Base-by-base conservation (phyloP, 2,797 vertebrate species). In the Crypturellus tataupa region DNA sequence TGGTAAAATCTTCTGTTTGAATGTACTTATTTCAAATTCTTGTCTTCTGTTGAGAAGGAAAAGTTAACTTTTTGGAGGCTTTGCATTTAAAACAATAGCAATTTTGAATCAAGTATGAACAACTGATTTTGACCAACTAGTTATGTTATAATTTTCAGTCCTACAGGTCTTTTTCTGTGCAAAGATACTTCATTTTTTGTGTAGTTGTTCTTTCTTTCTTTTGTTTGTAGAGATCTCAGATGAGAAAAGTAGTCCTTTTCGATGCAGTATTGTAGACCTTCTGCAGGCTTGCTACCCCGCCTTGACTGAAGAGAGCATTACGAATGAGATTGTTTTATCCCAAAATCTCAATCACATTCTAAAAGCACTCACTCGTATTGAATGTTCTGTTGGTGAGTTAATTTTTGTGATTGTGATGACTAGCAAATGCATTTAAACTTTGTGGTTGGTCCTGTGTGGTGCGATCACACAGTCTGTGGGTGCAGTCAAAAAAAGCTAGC, bases 221-320 rank as follows among this genome's bases (percentile, higher is more conserved):
- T 49, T 12, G 33, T 91, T 67, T 89, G 6, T 31, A 99, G 99
- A 99, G 25, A 60, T 84, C 49, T 87, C 78, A 10, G 98, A 98
- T 71, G 99, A 99, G 40, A 99, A 98, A 92, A 88, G 94, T 33
- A 97, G 94, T 37, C 96, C 98, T 2, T 98, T 98, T 21, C 98
- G 98, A 64, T 98, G 98, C 97, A 99, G 98, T 93, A 96, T 99
- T 87, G 98, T 98, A 80, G 99, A 99, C 49, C 98, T 99, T 53
- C 97, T 99, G 44, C 98, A 99, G 92, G 97, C 96, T 90, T 99
- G 98, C 96, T 98, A 98, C 96, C 98, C 98, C 0, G 82, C 95
- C 18, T 97, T 99, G 63, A 99, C 97, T 0, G 99, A 99, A 81
- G 99, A 99, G 80, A 96, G 97, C 92, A 98, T 99, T 35, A 91